Percentiles rank a stretch among this genome's conserved stretches.
These are phyloP conservation scores for Nemotelus nigrinus DNA, from an alignment of 2,888 invertebrate species.

Conservation along the genomic window DNA sequence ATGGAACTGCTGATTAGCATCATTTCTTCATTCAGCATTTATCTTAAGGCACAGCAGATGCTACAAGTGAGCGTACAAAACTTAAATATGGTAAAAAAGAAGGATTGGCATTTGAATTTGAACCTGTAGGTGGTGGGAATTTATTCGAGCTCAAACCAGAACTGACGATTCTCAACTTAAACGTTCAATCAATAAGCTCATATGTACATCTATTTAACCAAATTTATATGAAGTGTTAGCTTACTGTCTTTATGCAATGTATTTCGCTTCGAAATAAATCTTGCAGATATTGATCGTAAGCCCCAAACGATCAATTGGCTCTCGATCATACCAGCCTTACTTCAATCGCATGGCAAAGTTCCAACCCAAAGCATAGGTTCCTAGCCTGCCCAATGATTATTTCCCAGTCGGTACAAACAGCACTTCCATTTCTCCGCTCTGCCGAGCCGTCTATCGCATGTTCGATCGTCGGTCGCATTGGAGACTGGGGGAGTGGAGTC, in stretches of 20 bases:
- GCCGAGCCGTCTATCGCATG: not conserved
- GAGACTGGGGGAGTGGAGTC: conserved; percentile 43
- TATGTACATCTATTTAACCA: no score
- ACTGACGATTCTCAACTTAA: no score
- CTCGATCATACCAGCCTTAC: conserved; percentile 30
- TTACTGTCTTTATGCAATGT: not conserved
- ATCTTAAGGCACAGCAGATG: not conserved
- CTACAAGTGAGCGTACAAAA: not conserved
- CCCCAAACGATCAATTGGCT: conserved; percentile 44
- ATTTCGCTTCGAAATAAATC: not conserved
- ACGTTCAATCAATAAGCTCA: no score
- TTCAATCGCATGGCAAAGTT: not conserved
- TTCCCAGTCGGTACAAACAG: conserved; percentile 36
- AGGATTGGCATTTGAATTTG: no score
- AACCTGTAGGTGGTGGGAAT: no score
- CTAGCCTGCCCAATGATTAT: conserved; percentile 30
- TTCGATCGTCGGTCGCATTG: not conserved
- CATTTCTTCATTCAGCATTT: conserved; percentile 2
- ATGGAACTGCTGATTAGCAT: conserved; percentile 4
- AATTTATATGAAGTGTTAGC: no score
- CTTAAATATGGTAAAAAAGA: not conserved
- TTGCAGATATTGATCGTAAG: conserved; percentile 23
- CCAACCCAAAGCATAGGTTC: conserved; percentile 10
- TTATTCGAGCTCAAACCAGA: no score
- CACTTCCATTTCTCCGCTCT: conserved; percentile 46